Evolutionary conservation across 2,113 vertebrate genomes (phyloP), one percentile per base, ranked within the genome.

Genomic region (Dasypus novemcinctus): DNA sequence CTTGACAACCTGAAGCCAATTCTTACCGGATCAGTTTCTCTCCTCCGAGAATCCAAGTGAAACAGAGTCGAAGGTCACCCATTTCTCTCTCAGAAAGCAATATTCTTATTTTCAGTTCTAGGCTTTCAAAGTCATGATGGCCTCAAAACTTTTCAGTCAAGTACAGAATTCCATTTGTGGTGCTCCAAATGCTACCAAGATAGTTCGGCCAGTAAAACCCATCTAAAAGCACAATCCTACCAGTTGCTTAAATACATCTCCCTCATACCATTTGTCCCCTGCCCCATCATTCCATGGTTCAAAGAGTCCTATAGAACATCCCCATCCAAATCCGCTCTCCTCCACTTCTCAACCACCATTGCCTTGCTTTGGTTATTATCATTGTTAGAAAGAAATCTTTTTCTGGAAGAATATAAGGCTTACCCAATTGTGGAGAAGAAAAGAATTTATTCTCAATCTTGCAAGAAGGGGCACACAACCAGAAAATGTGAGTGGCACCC

Each of bases 1-100:
- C 68, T 80, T 94, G 78, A 86, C 91, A 89, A 84, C 49, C 41
- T n/a, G 87, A 95, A 90, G 63, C 31, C 63, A 64, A 49, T 83
- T 92, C 63, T 91, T 52, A 11, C 38, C 41, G 59, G 25, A 87
- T 54, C 21, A 12, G 8, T 79, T 94, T 78, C 57, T 92, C 90
- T 61, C 20, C 80, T 84, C 52, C 93, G 84, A 41, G 49, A 97
- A 95, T 54, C 71, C 21, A 59, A 27, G 6, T 43, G 78, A 25
- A 82, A 96, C 4, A n/a, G 61, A 64, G 15, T 66, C 18, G 52
- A 91, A 71, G 71, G 43, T 78, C 36, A 82, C 1, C 85, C 21
- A 5, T 36, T 68, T 93, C 66, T 87, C 43, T 63, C 36, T 87
- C 54, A 41, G 31, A 83, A 89, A 79, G 15, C 13, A 76, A 5